Evolutionary conservation across 1,140 invertebrate species (phyloP).

Genomic region (Lanistes nyassanus): DNA sequence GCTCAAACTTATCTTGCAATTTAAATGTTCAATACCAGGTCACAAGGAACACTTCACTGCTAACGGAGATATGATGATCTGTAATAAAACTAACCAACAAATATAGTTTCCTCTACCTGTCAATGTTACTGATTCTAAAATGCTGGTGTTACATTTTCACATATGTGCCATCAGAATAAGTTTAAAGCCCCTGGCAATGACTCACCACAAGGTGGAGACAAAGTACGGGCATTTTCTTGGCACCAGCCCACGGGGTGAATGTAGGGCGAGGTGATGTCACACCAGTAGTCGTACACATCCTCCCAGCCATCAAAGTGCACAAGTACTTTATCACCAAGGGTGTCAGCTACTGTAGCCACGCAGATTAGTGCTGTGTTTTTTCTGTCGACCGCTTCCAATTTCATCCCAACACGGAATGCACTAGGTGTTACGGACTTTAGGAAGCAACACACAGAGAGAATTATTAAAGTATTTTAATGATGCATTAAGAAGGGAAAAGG

Average conservation of each 20-base stretch:
- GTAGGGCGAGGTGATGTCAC: constrained; percentile 82
- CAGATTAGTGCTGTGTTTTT: constrained; percentile 83
- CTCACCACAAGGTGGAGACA: constrained; percentile 85
- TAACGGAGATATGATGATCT: neutral
- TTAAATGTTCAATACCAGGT: too few species aligned
- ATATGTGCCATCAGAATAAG: too few species aligned
- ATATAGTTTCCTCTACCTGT: too few species aligned
- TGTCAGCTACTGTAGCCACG: constrained; percentile 64
- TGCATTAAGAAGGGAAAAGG: neutral
- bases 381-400: constrained; percentile 93
- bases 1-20: too few species aligned
- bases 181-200: neutral
- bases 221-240: constrained; percentile 78
- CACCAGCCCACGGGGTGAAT: constrained; percentile 96
- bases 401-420: constrained; percentile 88
- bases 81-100: neutral
- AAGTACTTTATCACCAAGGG: constrained; percentile 61
- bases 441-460: constrained; percentile 32
- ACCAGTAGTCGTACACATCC: constrained; percentile 66
- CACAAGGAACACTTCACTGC: neutral
- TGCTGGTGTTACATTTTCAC: too few species aligned
- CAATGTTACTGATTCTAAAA: too few species aligned
- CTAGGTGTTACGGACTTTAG: constrained; percentile 75
- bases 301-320: constrained; percentile 68
- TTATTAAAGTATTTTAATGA: neutral